phyloP scores from a whole-genome alignment of 2,113 vertebrate genomes.

The Corythornis vintsioides region DNA sequence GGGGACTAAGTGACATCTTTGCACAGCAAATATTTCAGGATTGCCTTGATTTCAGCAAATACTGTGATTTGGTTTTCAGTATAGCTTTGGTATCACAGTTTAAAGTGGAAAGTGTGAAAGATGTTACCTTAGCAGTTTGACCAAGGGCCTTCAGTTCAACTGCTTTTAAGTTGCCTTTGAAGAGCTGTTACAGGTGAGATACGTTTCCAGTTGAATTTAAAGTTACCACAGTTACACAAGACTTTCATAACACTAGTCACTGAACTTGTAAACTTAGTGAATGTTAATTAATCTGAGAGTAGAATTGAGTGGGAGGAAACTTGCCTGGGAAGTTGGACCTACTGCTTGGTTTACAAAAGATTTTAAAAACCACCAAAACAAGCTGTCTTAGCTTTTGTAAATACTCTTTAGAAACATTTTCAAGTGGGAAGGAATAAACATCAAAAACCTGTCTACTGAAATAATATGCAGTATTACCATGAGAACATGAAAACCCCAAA shows the following conservation, averaged over 20 bases:
- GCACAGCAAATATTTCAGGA: not conserved
- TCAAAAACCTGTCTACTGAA: not conserved
- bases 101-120: not conserved
- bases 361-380: not conserved
- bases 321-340: not conserved
- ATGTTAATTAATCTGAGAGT: not conserved
- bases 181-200: not conserved
- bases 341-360: not conserved
- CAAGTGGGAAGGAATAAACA: not conserved
- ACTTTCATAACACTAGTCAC: not conserved
- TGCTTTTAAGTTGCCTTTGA: not conserved
- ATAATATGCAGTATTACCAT: not conserved
- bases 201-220: not conserved
- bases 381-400: not conserved
- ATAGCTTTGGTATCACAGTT: not conserved
- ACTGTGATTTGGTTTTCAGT: not conserved
- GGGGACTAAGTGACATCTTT: not conserved
- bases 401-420: not conserved
- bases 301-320: not conserved
- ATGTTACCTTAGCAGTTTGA: not conserved
- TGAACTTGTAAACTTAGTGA: not conserved
- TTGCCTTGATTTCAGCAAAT: not conserved
- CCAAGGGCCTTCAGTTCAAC: accelerated
- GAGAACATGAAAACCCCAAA: not conserved
- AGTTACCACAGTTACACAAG: not conserved